Evolutionary conservation across 2,888 invertebrate species (phyloP).

Genomic region (Pseudococcus jackbeardsleyi): DNA sequence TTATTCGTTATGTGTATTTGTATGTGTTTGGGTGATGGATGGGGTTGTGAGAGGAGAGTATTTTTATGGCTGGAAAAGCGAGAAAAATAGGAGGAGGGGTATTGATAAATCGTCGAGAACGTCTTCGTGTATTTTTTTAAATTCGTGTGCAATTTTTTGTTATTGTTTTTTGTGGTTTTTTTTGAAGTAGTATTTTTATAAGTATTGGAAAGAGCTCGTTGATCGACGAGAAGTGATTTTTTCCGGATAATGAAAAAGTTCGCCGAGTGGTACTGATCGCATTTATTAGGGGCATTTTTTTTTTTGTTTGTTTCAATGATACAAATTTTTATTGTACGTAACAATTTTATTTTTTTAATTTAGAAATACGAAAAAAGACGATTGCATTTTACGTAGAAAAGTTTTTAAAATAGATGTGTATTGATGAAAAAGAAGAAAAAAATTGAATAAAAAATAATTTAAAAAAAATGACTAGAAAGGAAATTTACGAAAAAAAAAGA

Average conservation of each 20-base stretch:
- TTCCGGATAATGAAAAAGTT: background rate
- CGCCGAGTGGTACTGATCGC: background rate
- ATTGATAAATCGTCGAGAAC: background rate
- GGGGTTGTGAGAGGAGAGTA: too few species aligned
- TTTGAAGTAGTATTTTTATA: background rate
- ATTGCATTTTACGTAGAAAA: background rate
- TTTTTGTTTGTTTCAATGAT: too few species aligned
- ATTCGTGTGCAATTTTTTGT: background rate
- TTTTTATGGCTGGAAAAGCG: background rate
- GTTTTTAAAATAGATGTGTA: background rate
- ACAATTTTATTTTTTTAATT: background rate
- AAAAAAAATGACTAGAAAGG: background rate
- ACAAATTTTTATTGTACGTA: background rate
- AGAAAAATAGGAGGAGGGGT: background rate
- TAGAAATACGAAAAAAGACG: background rate
- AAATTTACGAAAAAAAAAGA: background rate
- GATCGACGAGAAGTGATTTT: background rate
- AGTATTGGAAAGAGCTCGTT: background rate
- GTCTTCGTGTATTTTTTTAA: background rate
- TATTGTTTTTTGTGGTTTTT: background rate
- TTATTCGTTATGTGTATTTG: background rate
- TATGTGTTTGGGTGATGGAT: too few species aligned
- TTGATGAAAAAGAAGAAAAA: background rate
- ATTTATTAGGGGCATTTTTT: conserved; percentile 5
- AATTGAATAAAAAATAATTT: background rate